Base-by-base conservation (phyloP, 2,797 vertebrate genomes). In the Luscinia megarhynchos region DNA sequence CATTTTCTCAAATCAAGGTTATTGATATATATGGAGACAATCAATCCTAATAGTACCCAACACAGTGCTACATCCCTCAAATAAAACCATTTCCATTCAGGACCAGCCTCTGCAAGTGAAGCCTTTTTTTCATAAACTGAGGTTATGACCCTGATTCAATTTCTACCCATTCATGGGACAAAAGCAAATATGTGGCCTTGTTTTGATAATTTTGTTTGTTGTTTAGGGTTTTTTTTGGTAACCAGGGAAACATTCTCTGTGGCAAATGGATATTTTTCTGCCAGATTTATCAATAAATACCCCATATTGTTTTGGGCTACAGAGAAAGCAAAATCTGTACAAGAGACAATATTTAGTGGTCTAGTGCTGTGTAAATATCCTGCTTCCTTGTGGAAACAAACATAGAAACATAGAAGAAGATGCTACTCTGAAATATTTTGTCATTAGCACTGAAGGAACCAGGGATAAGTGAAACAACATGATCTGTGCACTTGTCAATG, bases 1-100 rank as follows among this genome's bases (percentile, higher is more conserved):
- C 10, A 62, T 90, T 94, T 96, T 95, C 59, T 72, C 45, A 69
- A 78, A 91, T 80, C 72, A 64, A 78, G 23, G 17, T 80, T 84
- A 84, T 74, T 76, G 80, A 85, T 84, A 75, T 24, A 45, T 41
- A 83, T 6, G 27, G 57, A 67, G 36, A 50, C 67, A 68, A 70
- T 89, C 84, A 85, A 34, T 87, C 41, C 51, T 40, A 61, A 53
- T 79, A 87, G 79, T 64, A 32, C 41, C 1, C 0, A 67, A 36
- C 41, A n/a, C 53, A 32, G 5, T 46, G 22, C 34, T 92, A 45
- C 45, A 70, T 70, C 18, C 26, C 29, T 74, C 24, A 93, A 79
- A 87, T 82, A 64, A 89, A 87, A 77, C 34, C 36, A 36, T 74
- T 95, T 77, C 53, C 34, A 74, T 74, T 84, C 84, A 83, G 27